Base-by-base conservation (phyloP, 2,797 vertebrate species). In the Coendou prehensilis region DNA sequence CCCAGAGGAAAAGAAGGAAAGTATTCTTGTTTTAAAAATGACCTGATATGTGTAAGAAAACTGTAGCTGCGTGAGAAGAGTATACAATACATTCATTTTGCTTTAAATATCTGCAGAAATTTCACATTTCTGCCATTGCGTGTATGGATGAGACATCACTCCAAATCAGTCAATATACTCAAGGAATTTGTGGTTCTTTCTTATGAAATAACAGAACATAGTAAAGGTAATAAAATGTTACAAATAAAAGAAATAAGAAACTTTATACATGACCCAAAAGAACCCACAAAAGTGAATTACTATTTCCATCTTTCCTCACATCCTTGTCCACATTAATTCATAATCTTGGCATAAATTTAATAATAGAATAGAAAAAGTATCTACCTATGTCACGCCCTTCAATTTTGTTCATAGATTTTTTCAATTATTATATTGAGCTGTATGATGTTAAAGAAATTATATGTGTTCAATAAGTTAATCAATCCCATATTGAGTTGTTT, bases 21-120 rank as follows among this genome's bases (percentile, higher is more conserved):
- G 26, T 14, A 80, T 57, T 84, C 67, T 11, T 57, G 20, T 50
- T 95, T 64, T 41, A 78, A 95, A 94, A 95, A 80, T 71, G 52
- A 61, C 63, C 56, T 89, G 87, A 95, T 78, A 87, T 91, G 78
- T 63, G 9, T 76, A 90, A 91, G n/a, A 92, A 95, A 87, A 81
- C 10, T 23, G 6, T 69, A 87, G 67, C 33, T 76, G 79, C 11
- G 83, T 89, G 61, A 47, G 92, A 94, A 87, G 52, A 93, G 8
- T 82, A 37, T 37, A 50, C 26, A 50, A 30, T 15, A 47, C 37
- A 89, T 94, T 95, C 52, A 18, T 64, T 95, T 93, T 56, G 15
- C 75, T 87, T 67, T 82, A 84, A 90, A 57, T 87, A 83, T 81
- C 90, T 69, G 61, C 41, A 63, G 18, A 95, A 96, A 95, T 87